phyloP scores from a whole-genome alignment of 2,888 invertebrate species.

The Macropis europaea region DNA sequence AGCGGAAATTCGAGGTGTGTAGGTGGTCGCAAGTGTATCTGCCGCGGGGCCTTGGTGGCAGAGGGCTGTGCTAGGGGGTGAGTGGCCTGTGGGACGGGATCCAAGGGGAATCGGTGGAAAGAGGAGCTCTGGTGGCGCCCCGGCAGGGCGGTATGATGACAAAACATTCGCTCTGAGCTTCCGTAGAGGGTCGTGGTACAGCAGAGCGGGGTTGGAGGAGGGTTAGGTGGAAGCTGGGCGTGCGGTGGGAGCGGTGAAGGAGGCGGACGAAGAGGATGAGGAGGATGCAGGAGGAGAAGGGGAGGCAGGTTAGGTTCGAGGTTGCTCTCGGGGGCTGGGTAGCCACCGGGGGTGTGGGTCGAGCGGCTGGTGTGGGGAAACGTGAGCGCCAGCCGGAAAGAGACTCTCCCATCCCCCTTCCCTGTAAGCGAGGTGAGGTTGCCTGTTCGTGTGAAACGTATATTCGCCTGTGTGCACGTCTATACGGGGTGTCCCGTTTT shows the following conservation, averaged over 20 bases:
- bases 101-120: slow-evolving; percentile 38
- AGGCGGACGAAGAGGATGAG: slow-evolving; percentile 44
- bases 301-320: slow-evolving; percentile 60
- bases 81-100: slow-evolving; percentile 33
- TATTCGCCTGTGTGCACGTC: slow-evolving; percentile 44
- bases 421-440: slow-evolving; percentile 63
- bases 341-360: slow-evolving; percentile 55
- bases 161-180: slow-evolving; percentile 78
- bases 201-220: slow-evolving; percentile 19
- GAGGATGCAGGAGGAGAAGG: slow-evolving; percentile 39
- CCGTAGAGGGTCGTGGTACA: slow-evolving; percentile 64
- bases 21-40: slow-evolving; percentile 72
- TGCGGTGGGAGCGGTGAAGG: slow-evolving; percentile 36
- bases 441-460: slow-evolving; percentile 60
- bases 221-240: neutral
- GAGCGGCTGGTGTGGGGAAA: slow-evolving; percentile 65
- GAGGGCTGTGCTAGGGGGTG: slow-evolving; percentile 29
- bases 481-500: slow-evolving; percentile 49
- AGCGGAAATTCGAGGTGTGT: slow-evolving; percentile 75
- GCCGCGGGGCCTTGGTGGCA: slow-evolving; percentile 55
- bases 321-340: slow-evolving; percentile 61
- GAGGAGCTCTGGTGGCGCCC: slow-evolving; percentile 52
- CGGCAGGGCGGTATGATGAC: slow-evolving; percentile 75
- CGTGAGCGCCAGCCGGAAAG: slow-evolving; percentile 71
- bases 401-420: slow-evolving; percentile 55